phyloP scores from a whole-genome alignment of 2,113 vertebrate genomes.

The Nymphicus hollandicus region DNA sequence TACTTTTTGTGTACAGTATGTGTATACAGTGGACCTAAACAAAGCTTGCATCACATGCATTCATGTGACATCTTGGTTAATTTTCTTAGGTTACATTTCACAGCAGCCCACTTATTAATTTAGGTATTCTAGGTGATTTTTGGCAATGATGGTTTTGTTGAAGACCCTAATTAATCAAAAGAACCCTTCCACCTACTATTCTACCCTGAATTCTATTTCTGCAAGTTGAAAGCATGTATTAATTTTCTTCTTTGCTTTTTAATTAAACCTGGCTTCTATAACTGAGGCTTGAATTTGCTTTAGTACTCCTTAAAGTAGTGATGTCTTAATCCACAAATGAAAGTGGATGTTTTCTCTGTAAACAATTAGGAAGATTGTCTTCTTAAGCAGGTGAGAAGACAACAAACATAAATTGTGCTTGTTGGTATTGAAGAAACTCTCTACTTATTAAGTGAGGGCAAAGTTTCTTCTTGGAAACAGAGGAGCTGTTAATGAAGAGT shows the following conservation, averaged over 20 bases:
- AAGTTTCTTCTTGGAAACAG: not conserved
- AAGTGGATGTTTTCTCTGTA: not conserved
- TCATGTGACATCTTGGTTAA: not conserved
- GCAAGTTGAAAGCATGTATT: not conserved
- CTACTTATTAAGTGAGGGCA: not conserved
- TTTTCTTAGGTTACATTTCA: not conserved
- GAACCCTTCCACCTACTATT: rapidly evolving
- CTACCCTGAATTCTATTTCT: not conserved
- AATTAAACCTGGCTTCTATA: not conserved
- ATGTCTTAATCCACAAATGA: not conserved
- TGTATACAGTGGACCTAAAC: not conserved
- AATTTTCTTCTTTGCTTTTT: not conserved
- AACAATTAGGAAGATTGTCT: not conserved
- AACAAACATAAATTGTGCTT: not conserved
- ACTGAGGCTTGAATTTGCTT: not conserved
- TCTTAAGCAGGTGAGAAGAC: not conserved
- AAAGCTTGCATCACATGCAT: not conserved
- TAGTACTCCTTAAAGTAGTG: not conserved
- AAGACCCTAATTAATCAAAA: not conserved
- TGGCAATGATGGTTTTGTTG: not conserved
- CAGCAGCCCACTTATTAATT: not conserved
- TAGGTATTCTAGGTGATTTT: not conserved
- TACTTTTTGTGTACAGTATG: not conserved
- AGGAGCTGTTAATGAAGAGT: not conserved
- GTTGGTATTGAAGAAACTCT: not conserved